phyloP scores from a whole-genome alignment of 2,888 invertebrate species.

The Eilema sororculum region DNA sequence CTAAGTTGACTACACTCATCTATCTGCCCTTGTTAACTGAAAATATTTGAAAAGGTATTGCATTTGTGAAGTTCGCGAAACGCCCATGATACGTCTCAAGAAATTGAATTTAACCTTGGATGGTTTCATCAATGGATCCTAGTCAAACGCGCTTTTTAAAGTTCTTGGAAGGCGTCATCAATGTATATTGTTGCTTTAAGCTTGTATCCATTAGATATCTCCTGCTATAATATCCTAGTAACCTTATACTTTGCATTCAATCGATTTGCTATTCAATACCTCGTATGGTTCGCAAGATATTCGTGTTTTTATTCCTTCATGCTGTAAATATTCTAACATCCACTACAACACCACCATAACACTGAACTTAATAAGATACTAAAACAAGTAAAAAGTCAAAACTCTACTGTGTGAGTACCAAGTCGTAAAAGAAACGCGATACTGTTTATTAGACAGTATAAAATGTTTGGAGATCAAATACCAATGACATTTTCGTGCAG shows the following conservation, averaged over 20 bases:
- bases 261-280: not conserved
- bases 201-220: not conserved
- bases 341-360: not conserved
- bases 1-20: too few species aligned
- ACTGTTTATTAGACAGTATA: not conserved
- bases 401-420: not conserved
- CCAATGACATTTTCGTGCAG: not conserved
- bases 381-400: not conserved
- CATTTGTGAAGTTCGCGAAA: not conserved
- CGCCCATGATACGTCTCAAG: too few species aligned
- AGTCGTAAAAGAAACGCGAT: not conserved
- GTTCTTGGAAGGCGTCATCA: too few species aligned
- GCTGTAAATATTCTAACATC: not conserved
- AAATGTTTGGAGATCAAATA: not conserved
- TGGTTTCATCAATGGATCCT: not conserved
- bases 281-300: not conserved
- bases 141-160: too few species aligned
- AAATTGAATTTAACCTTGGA: not conserved
- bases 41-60: not conserved
- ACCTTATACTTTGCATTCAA: not conserved
- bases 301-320: not conserved
- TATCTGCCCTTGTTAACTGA: too few species aligned
- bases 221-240: too few species aligned
- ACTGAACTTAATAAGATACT: not conserved
- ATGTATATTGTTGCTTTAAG: too few species aligned